Evolutionary conservation across 2,888 invertebrate genomes (phyloP), one percentile per base, ranked within the genome.

Genomic region (Hyles lineata): DNA sequence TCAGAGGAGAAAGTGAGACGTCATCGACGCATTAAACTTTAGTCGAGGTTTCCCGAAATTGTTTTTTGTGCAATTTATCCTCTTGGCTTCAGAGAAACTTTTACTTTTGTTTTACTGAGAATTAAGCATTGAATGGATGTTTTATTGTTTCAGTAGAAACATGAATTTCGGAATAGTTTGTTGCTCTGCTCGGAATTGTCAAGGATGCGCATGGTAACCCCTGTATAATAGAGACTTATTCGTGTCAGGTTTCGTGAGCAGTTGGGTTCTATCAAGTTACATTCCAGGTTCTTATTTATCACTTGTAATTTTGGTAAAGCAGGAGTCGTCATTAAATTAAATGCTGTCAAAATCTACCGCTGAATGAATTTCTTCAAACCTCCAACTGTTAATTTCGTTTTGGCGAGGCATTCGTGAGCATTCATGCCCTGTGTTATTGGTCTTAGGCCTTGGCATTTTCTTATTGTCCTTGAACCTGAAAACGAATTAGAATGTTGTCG

Each of bases 1-100:
- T 73, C 70, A 61, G 29, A 61, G 55, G 70, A 70, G 72, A 73
- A 73, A 60, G 73, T 55, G 60, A 60, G 32, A 60, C 21, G 72
- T 55, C 43, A 70, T 55, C 52, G 21, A 52, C 9, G 23, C 8
- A n/a, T 67, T 63, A 55, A 29, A 29, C 15, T 55, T 52, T 19
- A 43, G 52, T 15, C 29, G 52, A 70, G n/a, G 55, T 55, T 70
- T 55, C 25, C 52, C 19, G 52, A 35, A 63, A 63, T 67, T 7
- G 19, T 62, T 17, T 63, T 67, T 67, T 17, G 17, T 21, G 21
- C 2, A 23, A 43, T 32, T 29, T 15, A 21, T 67, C 19, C 43
- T 67, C 63, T 43, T 23, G 19, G 43, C n/a, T 35, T 63, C 7
- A 19, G 9, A 8, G 55, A 55, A 52, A 19, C 6, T 15, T 55